A percentile compares a stretch with the other conserved stretches of the same genome.
phyloP scores from a whole-genome alignment of 2,113 vertebrate genomes.

The Cinclus mexicanus region DNA sequence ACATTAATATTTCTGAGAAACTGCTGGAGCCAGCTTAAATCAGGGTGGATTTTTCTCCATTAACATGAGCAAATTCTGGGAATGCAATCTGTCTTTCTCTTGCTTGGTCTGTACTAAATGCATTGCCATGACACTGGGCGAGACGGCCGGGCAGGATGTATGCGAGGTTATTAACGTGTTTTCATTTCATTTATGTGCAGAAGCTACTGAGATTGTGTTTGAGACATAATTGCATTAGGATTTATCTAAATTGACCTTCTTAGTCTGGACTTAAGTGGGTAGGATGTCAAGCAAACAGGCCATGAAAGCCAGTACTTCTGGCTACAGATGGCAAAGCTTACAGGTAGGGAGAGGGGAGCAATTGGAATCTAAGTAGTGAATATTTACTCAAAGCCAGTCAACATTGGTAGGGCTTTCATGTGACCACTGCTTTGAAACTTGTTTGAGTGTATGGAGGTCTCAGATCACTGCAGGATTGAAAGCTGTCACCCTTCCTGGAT shows the following conservation, averaged over 20 bases:
- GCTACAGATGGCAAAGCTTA: not conserved
- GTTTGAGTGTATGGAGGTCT: not conserved
- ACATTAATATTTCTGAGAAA: constrained; percentile 43
- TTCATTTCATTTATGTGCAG: not conserved
- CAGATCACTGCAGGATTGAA: not conserved
- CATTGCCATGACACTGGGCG: not conserved
- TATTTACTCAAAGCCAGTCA: not conserved
- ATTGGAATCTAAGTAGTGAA: not conserved
- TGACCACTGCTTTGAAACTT: not conserved
- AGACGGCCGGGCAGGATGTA: not conserved
- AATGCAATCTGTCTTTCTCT: constrained; percentile 7
- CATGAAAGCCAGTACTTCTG: not conserved
- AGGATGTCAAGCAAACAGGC: not conserved
- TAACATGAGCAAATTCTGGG: not conserved
- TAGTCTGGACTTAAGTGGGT: not conserved
- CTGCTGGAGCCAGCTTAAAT: not conserved
- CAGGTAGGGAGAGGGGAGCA: not conserved
- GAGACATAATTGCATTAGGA: not conserved
- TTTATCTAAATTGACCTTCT: not conserved
- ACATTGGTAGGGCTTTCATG: not conserved
- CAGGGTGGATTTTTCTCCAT: constrained; percentile 29
- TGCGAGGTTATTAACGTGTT: constrained; percentile 5
- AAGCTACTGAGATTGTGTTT: not conserved
- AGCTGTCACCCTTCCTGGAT: not conserved
- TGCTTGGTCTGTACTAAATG: not conserved